Conservation (phyloP, 2,113 vertebrate genomes). For the Notarius lentiginosus region DNA sequence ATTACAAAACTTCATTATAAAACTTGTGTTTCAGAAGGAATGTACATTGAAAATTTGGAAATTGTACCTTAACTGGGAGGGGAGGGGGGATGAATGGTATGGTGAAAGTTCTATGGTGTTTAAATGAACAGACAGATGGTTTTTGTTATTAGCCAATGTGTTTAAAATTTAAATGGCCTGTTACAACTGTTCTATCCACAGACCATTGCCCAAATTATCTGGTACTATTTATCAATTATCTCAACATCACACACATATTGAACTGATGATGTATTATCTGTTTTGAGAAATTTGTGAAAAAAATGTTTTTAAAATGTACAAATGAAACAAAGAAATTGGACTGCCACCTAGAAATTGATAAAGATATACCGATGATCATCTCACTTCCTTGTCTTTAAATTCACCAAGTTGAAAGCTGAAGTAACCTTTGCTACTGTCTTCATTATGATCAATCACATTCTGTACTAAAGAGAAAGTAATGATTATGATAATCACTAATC, state of each 20-base stretch:
- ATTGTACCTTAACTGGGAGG: background rate
- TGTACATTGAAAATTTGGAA: background rate
- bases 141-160: slow-evolving; percentile 56
- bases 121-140: slow-evolving; percentile 35
- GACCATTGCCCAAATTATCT: slow-evolving; percentile 49
- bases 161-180: slow-evolving; percentile 61
- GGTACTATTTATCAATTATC: slow-evolving; percentile 46
- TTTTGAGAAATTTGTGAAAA: slow-evolving; percentile 4
- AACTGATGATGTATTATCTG: slow-evolving; percentile 51
- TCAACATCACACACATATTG: slow-evolving; percentile 51
- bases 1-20: background rate
- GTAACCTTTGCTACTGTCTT: slow-evolving; percentile 54
- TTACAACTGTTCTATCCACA: slow-evolving; percentile 56
- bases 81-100: background rate
- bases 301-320: background rate
- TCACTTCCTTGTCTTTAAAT: background rate
- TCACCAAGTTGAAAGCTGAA: slow-evolving; percentile 23
- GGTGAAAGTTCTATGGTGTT: background rate
- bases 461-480: slow-evolving; percentile 55
- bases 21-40: background rate
- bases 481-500: slow-evolving; percentile 62
- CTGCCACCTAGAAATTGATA: background rate
- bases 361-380: background rate
- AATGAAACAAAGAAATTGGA: background rate
- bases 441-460: slow-evolving; percentile 54